These are phyloP conservation scores for Otis tarda DNA, from an alignment of 2,113 vertebrate species.

Conservation along the genomic window DNA sequence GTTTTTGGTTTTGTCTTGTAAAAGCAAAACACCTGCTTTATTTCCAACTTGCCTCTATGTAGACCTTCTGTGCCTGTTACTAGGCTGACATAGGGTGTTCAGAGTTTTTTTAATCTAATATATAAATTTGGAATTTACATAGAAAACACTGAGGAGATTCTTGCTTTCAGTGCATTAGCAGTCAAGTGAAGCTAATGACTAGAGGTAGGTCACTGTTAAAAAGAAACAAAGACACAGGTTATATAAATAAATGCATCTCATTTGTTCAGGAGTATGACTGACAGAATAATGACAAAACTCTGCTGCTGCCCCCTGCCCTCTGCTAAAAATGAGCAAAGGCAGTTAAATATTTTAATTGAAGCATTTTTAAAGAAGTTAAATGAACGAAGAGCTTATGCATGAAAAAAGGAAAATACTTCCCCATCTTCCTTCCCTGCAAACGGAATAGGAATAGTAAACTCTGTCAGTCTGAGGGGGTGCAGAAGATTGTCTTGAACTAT, in stretches of 20 bases:
- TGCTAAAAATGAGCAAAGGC: not conserved
- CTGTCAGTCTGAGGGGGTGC: not conserved
- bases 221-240: not conserved
- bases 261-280: constrained; percentile 6
- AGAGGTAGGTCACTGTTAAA: not conserved
- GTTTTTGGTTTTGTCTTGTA: not conserved
- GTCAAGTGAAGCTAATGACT: not conserved
- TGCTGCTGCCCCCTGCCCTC: not conserved
- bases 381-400: constrained; percentile 15
- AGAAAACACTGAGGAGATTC: not conserved
- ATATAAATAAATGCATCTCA: constrained; percentile 8
- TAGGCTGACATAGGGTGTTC: not conserved
- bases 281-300: not conserved
- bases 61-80: not conserved
- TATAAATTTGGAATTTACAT: not conserved
- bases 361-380: not conserved
- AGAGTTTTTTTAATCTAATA: not conserved
- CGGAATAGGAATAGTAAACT: not conserved
- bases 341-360: not conserved
- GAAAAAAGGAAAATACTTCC: constrained; percentile 29
- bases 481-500: not conserved
- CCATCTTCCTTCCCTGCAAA: not conserved
- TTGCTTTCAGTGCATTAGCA: not conserved
- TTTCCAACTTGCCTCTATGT: not conserved
- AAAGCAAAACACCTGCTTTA: not conserved